Evolutionary conservation across 1,140 invertebrate species (phyloP), one percentile per base, ranked within the genome.

Genomic region (Ganaspis sp.): DNA sequence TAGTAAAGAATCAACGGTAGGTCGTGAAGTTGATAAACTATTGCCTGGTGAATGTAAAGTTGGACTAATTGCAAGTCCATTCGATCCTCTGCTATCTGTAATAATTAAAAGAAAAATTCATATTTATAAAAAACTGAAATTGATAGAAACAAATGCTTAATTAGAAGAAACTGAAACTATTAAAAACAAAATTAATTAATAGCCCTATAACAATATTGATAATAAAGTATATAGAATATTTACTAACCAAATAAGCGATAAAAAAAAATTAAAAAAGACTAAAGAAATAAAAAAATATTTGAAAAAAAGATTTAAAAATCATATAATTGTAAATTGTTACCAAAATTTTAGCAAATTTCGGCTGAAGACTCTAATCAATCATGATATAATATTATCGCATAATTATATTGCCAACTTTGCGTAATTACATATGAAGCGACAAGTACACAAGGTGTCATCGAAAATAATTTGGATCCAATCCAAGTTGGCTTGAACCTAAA

Each of bases 1-100:
- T 15, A 98, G 91, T 21, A 98, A 92, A 79, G 95, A 96, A 88
- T 98, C 97, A 58, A 98, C 96, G 0, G 96, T 95, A 15, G 95
- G 96, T 72, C 96, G 92, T 69, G 84, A 83, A 11, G 85, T 85
- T 54, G 90, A 90, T 77, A 90, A 81, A 72, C 88, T 49, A 15
- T 49, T 91, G 75, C 88, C 91, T 15, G 88, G 80, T 42, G 90
- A 90, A 19, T 89, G 85, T 53, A 90, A 82, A 78, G 89, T 86
- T 26, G 90, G 89, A 74, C 88, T 90, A 21, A 75, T 82, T 37
- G 84, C 72, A 49, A 75, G 82, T 37, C 85, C 87, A 73, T 87
- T 84, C 40, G 84, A 87, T 53, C 80, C 72, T 29, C 80, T 78
- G 29, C 75, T 78, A n/a, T 90, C 88, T 90, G 74, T 9, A 83